These are phyloP conservation scores for Drosophila mulleri DNA, from an alignment of 2,888 invertebrate genomes.

Conservation along the genomic window DNA sequence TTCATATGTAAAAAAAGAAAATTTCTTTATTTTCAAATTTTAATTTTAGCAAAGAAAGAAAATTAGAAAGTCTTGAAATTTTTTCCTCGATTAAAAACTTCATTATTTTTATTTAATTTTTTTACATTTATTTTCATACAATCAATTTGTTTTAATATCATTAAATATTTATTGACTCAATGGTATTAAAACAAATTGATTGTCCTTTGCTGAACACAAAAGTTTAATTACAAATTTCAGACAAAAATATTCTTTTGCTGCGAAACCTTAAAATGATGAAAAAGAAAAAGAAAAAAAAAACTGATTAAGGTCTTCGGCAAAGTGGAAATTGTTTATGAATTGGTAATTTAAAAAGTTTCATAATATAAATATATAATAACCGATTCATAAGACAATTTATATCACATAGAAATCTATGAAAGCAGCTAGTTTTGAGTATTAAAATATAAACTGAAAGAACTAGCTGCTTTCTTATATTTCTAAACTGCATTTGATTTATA, in stretches of 20 bases:
- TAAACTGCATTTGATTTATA: conserved; percentile 8
- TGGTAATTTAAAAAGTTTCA: background rate
- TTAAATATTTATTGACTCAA: background rate
- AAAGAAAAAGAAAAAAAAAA: too few species aligned
- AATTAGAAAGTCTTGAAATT: too few species aligned
- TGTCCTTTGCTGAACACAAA: background rate
- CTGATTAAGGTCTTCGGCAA: conserved; percentile 54
- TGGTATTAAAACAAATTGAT: conserved; percentile 19
- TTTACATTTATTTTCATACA: background rate
- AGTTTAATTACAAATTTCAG: background rate
- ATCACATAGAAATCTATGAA: conserved; percentile 35
- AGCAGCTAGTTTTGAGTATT: conserved; percentile 10
- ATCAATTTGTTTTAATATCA: conserved; percentile 35
- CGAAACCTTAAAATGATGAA: conserved; percentile 53
- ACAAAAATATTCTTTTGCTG: background rate
- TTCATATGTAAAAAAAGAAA: too few species aligned
- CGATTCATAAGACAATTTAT: conserved; percentile 17
- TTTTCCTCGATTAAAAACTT: too few species aligned
- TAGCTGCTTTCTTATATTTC: conserved; percentile 33
- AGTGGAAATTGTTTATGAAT: conserved; percentile 10
- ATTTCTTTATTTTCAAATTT: too few species aligned
- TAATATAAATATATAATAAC: background rate
- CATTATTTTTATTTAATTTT: background rate
- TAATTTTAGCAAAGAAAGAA: too few species aligned
- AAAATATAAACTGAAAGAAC: background rate